A percentile compares a stretch with the other conserved stretches of the same genome.
These are phyloP conservation scores for Microtus richardsoni DNA, from an alignment of 2,113 vertebrate genomes.

Conservation along the genomic window DNA sequence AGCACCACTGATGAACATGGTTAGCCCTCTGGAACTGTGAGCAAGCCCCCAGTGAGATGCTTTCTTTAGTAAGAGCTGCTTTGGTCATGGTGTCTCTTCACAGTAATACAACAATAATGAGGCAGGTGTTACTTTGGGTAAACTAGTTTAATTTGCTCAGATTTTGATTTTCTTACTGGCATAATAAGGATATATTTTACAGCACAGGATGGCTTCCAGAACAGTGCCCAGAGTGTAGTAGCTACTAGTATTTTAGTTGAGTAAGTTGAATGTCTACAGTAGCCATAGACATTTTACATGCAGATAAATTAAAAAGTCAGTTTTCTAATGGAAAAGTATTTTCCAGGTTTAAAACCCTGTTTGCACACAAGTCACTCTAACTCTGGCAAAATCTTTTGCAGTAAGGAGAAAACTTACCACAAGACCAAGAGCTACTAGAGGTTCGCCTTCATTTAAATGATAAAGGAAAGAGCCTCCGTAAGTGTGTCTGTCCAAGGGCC, in stretches of 20 bases:
- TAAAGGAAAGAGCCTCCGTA: slow-evolving; percentile 98
- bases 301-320: neutral
- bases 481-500: slow-evolving; percentile 95
- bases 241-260: neutral
- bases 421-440: slow-evolving; percentile 95
- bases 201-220: neutral
- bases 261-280: neutral
- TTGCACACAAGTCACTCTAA: neutral
- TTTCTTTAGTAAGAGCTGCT: neutral
- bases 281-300: neutral
- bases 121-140: neutral
- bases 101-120: neutral
- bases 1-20: neutral
- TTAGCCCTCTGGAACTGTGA: neutral
- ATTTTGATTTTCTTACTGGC: neutral
- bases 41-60: neutral
- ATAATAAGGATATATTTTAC: neutral
- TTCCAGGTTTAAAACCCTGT: neutral
- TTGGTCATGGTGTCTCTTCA: neutral
- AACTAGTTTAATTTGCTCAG: neutral
- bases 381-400: neutral
- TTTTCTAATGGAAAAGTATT: slow-evolving; percentile 18
- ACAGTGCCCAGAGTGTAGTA: neutral
- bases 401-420: slow-evolving; percentile 90
- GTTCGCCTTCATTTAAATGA: slow-evolving; percentile 96